phyloP scores from a whole-genome alignment of 2,888 invertebrate species.

The Epistrophe grossulariae region DNA sequence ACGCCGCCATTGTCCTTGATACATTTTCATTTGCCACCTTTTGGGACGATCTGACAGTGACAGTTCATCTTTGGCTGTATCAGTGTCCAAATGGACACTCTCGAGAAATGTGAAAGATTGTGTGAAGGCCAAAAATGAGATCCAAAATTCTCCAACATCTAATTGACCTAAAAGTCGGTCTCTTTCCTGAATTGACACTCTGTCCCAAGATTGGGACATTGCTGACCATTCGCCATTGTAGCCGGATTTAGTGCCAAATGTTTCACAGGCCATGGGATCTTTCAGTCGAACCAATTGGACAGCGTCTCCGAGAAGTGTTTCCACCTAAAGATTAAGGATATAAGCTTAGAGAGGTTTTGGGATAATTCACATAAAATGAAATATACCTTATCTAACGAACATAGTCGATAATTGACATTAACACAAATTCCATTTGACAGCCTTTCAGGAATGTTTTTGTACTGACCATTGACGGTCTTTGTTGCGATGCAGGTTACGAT shows the following conservation, averaged over 20 bases:
- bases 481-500: slow-evolving; percentile 90
- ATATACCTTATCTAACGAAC: slow-evolving; percentile 80
- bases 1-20: slow-evolving; percentile 93
- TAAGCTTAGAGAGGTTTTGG: background rate
- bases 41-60: slow-evolving; percentile 89
- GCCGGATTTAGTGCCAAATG: slow-evolving; percentile 86
- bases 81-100: slow-evolving; percentile 93
- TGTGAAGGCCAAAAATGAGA: slow-evolving; percentile 92
- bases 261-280: slow-evolving; percentile 87
- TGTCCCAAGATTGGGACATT: slow-evolving; percentile 90
- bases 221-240: slow-evolving; percentile 89
- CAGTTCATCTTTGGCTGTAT: slow-evolving; percentile 93
- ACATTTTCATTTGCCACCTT: slow-evolving; percentile 94
- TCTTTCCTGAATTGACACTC: slow-evolving; percentile 89
- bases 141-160: slow-evolving; percentile 91
- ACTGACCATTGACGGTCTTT: slow-evolving; percentile 83
- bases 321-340: slow-evolving; percentile 84
- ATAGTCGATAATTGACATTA: slow-evolving; percentile 89
- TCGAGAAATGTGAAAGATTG: slow-evolving; percentile 93
- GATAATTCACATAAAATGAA: background rate
- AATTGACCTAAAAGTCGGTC: slow-evolving; percentile 88
- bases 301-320: slow-evolving; percentile 89
- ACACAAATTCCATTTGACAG: slow-evolving; percentile 88
- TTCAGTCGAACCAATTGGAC: slow-evolving; percentile 89
- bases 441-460: slow-evolving; percentile 87